Evolutionary conservation across 1,140 invertebrate genomes (phyloP), one percentile per base, ranked within the genome.

Genomic region (Lepidostoma basale): DNA sequence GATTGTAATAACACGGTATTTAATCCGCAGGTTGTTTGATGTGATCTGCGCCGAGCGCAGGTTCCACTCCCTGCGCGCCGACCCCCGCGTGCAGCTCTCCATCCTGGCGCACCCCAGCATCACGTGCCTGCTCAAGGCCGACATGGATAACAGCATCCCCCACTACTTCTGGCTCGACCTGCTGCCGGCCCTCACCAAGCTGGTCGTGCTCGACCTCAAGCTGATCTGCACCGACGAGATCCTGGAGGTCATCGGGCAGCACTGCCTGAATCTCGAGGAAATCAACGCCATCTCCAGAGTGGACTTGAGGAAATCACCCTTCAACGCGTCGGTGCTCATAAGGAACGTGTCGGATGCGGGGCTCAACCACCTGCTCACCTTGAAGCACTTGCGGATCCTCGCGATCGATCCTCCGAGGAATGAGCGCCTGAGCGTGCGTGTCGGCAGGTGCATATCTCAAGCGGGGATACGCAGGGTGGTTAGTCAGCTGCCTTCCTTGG

Each of bases 161-260:
- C 78, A 79, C 59, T 59, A 63, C 22, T 84, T 80, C 69, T 84
- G 81, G 82, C 75, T 79, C 23, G 74, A 77, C 10, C 77, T 73
- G n/a, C 73, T 85, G 2, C 74, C 77, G 4, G 77, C 66, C 52
- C 76, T 84, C 28, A 75, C 70, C 22, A 76, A 78, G 14, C 75
- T 85, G 67, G 74, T 82, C 5, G 75, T 81, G 30, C 77, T 85
- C 5, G 81, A 84, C 67, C 77, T 85, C 10, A 82, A 80, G 71
- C 82, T 83, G 52, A 79, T 84, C 67, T 84, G 83, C 65, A 84
- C 83, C 2, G 83, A 85, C 71, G 84, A 84, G 76, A 84, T 85
- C 22, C 78, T 85, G 3, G 73, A 81, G 75, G 76, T 83, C n/a
- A 75, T 85, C 22, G 79, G 81, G 20, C 71, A 75, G 12, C 77